phyloP scores from a whole-genome alignment of 1,140 invertebrate species.

The Drusus annulatus region DNA sequence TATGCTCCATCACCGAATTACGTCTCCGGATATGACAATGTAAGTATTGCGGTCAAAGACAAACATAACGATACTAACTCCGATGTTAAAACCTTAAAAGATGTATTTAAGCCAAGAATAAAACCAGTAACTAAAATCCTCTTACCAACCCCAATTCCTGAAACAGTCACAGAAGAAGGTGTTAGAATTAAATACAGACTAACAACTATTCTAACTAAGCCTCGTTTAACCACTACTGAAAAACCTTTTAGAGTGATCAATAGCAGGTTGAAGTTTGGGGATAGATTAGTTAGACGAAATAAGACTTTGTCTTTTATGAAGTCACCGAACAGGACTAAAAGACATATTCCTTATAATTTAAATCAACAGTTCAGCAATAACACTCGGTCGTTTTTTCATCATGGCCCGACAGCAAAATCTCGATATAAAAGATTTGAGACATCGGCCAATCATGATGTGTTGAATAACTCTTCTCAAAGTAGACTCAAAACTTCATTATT shows the following conservation, averaged over 20 bases:
- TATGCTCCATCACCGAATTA: not conserved
- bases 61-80: constrained; percentile 38
- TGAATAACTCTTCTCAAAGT: constrained; percentile 4
- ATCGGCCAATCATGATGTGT: not conserved
- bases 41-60: constrained; percentile 51
- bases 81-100: constrained; percentile 18
- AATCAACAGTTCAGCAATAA: not conserved
- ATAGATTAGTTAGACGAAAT: constrained; percentile 8
- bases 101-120: constrained; percentile 16
- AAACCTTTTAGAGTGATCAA: too few relatives aligned
- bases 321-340: not conserved
- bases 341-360: not conserved
- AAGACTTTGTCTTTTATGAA: not conserved
- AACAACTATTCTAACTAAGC: not conserved
- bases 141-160: not conserved
- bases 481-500: constrained; percentile 27
- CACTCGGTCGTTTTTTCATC: not conserved
- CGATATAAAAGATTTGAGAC: constrained; percentile 16
- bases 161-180: not conserved
- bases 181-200: too few relatives aligned
- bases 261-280: not conserved
- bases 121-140: constrained; percentile 7
- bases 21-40: constrained; percentile 48
- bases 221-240: too few relatives aligned
- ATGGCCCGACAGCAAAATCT: not conserved